Evolutionary conservation across 2,888 invertebrate species (phyloP), one percentile per base, ranked within the genome.

Genomic region (Pycnomerus fuliginosus): DNA sequence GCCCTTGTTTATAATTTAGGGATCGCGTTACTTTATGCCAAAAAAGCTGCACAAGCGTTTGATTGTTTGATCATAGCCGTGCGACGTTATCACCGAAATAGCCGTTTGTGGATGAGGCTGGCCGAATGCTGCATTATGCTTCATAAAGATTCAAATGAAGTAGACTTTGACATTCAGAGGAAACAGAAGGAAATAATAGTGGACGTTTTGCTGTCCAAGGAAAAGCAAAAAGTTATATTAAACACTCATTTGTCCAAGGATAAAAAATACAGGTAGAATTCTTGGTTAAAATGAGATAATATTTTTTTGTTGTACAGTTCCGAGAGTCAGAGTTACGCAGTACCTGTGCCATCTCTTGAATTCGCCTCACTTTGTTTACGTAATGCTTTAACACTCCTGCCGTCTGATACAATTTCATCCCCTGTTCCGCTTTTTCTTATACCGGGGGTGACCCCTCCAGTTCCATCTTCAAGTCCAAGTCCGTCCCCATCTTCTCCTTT

Each of bases 31-130:
- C 76, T 97, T 25, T 85, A 90, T 64, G 83, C 90, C 17, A 85
- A 86, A 39, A 83, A 89, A 58, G 83, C 90, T 1, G 77, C 80
- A 47, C 85, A 88, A 61, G 95, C 97, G 0, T 96, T 97, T 71
- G 92, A 93, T 64, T 93, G 90, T 68, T 80, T 96, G 27, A 83
- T 90, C 8, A 86, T 92, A 69, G 90, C 90, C 2, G 84, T 91
- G 0, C 83, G 91, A 51, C 82, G 87, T 43, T 90, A 88, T 62
- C 90, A 90, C 48, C 85, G 86, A 57, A 95, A 94, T 71, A 89
- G 95, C 2, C 78, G 90, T 40, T 78, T 97, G 24, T 98, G 97
- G 96, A 75, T 94, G 42, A 79, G 96, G 58, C 76, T 97, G 60
- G 94, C 96, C 0, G 97, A 97, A 72, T 93, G 95, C 65, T 93